A percentile compares a stretch with the other conserved stretches of the same genome.
These are phyloP conservation scores for Napeogenes sylphis DNA, from an alignment of 2,888 invertebrate species.

Conservation along the genomic window DNA sequence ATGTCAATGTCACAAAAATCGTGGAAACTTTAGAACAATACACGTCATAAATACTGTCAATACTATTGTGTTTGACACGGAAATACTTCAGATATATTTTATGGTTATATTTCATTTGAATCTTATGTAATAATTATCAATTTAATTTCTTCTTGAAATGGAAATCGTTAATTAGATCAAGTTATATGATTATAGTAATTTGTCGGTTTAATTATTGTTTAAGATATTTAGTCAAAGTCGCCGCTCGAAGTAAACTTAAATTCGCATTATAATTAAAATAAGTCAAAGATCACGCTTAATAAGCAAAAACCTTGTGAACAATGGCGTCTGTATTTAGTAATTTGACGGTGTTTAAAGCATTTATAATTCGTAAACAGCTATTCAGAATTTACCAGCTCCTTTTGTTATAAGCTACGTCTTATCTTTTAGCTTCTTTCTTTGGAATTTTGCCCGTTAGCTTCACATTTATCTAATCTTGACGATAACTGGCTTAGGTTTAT, in stretches of 20 bases:
- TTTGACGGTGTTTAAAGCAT: conserved; percentile 21
- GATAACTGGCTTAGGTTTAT: conserved; percentile 29
- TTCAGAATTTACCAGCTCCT: conserved; percentile 7
- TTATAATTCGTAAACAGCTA: conserved; percentile 15
- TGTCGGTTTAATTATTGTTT: no score
- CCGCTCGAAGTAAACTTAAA: not conserved
- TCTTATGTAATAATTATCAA: no score
- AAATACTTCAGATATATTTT: not conserved
- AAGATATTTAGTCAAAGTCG: no score
- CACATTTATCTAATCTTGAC: conserved; percentile 18
- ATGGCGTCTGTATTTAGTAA: conserved; percentile 20
- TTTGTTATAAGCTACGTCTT: not conserved
- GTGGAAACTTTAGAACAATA: not conserved
- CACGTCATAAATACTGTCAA: not conserved
- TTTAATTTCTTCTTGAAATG: no score
- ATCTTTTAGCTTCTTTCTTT: not conserved
- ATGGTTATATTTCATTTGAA: not conserved
- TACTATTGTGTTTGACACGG: not conserved
- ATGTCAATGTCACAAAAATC: conserved; percentile 25
- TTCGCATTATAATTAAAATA: conserved; percentile 6
- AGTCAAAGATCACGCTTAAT: conserved; percentile 27
- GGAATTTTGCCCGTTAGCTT: not conserved
- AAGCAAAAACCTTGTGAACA: conserved; percentile 22
- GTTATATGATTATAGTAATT: no score
- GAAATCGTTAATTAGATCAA: no score